Conservation (phyloP, 2,113 vertebrate genomes). For the Aegotheles bennettii region DNA sequence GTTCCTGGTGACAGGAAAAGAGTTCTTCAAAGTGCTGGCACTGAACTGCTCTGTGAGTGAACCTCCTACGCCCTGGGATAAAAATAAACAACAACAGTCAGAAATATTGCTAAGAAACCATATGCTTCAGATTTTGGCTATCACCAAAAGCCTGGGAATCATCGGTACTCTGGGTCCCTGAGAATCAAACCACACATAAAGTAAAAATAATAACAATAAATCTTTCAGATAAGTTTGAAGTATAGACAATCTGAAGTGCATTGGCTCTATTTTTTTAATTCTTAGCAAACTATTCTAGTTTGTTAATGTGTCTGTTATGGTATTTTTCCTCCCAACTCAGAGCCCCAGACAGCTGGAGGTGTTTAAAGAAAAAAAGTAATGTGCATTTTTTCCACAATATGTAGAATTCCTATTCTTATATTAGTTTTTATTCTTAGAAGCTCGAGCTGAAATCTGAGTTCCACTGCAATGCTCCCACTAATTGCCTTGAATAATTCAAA, state of each 20-base stretch:
- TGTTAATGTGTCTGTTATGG: not conserved
- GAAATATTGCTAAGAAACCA: not conserved
- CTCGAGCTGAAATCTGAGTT: slow-evolving; percentile 59
- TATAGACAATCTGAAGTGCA: not conserved
- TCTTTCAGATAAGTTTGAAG: not conserved
- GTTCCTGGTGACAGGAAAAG: slow-evolving; percentile 39
- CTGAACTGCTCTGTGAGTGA: not conserved
- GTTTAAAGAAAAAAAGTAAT: slow-evolving; percentile 33
- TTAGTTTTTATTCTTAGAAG: slow-evolving; percentile 64
- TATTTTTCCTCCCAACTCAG: slow-evolving; percentile 25
- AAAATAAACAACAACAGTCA: slow-evolving; percentile 60
- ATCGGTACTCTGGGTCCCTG: not conserved
- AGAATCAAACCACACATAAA: not conserved
- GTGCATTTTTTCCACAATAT: slow-evolving; percentile 12
- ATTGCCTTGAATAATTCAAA: slow-evolving; percentile 73
- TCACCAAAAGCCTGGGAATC: not conserved
- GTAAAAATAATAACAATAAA: not conserved
- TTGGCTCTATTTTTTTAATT: not conserved
- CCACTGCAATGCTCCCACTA: slow-evolving; percentile 54
- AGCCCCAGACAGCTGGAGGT: slow-evolving; percentile 48
- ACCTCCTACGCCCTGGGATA: slow-evolving; percentile 9
- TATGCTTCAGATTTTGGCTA: slow-evolving; percentile 21
- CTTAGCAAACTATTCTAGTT: slow-evolving; percentile 20
- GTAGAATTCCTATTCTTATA: slow-evolving; percentile 53
- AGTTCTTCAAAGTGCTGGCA: slow-evolving; percentile 47